Conservation (phyloP, 2,113 vertebrate species). For the Panurus biarmicus region DNA sequence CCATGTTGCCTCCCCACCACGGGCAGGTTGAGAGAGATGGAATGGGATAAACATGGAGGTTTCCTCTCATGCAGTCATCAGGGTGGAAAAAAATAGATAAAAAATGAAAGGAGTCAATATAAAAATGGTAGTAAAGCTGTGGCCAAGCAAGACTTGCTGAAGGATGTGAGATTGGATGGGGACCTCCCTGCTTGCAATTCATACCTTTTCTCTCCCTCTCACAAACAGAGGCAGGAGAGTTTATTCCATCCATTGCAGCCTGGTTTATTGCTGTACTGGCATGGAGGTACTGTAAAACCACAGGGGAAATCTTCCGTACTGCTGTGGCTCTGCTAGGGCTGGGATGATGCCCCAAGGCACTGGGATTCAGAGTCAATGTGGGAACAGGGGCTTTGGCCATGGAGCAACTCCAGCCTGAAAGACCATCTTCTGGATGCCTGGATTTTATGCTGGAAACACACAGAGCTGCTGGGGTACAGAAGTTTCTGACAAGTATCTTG, state of each 20-base stretch:
- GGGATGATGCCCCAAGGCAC: not conserved
- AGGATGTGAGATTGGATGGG: not conserved
- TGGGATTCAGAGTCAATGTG: not conserved
- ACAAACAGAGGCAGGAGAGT: not conserved
- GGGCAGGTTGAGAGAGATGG: not conserved
- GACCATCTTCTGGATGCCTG: not conserved
- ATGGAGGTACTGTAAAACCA: not conserved
- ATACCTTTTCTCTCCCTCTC: not conserved
- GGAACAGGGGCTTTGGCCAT: not conserved
- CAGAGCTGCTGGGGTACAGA: not conserved
- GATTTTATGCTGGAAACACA: not conserved
- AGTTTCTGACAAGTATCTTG: rapidly evolving
- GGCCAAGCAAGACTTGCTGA: not conserved
- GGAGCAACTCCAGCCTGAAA: not conserved
- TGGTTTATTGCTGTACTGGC: not conserved
- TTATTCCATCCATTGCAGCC: not conserved
- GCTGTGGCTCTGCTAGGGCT: not conserved
- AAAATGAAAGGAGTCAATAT: not conserved
- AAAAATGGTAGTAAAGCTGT: not conserved
- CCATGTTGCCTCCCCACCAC: not conserved
- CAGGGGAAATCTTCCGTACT: not conserved
- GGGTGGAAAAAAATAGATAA: not conserved
- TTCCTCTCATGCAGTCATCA: not conserved
- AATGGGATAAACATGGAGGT: not conserved
- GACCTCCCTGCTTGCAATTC: not conserved